Percentiles rank a stretch among this genome's conserved stretches.
Conservation (phyloP, 2,888 invertebrate species). For the Drosophila suboccidentalis region DNA sequence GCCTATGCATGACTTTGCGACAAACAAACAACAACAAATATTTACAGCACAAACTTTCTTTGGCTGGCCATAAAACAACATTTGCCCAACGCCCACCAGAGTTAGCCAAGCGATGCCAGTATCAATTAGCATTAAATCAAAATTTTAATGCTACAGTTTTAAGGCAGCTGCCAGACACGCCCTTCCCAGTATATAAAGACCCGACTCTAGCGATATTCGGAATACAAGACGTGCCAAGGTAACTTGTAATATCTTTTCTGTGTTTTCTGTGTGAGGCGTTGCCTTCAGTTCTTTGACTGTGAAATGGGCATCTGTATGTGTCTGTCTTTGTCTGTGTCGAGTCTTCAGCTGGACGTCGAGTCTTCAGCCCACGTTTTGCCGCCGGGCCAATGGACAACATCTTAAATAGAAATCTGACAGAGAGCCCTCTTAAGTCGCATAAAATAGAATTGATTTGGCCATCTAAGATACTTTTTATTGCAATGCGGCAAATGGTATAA, state of each 20-base stretch:
- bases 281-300: slow-evolving; percentile 58
- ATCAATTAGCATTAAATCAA: slow-evolving; percentile 81
- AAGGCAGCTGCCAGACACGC: slow-evolving; percentile 33
- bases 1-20: slow-evolving; percentile 30
- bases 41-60: slow-evolving; percentile 60
- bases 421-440: slow-evolving; percentile 16
- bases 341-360: slow-evolving; percentile 8
- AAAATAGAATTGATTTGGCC: slow-evolving; percentile 24
- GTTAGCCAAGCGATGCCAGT: slow-evolving; percentile 40
- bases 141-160: slow-evolving; percentile 49
- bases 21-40: slow-evolving; percentile 27
- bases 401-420: slow-evolving; percentile 58
- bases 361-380: slow-evolving; percentile 16
- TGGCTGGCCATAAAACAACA: slow-evolving; percentile 25
- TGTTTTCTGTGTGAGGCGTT: slow-evolving; percentile 41
- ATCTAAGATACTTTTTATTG: slow-evolving; percentile 16
- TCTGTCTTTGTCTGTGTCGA: slow-evolving; percentile 16
- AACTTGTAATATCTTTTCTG: slow-evolving; percentile 37
- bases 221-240: slow-evolving; percentile 47
- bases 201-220: slow-evolving; percentile 22
- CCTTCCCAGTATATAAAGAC: slow-evolving; percentile 18
- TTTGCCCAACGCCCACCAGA: slow-evolving; percentile 54
- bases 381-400: slow-evolving; percentile 27
- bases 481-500: background rate
- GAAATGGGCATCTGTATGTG: slow-evolving; percentile 20